Conservation (phyloP, 2,113 vertebrate genomes). For the Uropsilus gracilis region DNA sequence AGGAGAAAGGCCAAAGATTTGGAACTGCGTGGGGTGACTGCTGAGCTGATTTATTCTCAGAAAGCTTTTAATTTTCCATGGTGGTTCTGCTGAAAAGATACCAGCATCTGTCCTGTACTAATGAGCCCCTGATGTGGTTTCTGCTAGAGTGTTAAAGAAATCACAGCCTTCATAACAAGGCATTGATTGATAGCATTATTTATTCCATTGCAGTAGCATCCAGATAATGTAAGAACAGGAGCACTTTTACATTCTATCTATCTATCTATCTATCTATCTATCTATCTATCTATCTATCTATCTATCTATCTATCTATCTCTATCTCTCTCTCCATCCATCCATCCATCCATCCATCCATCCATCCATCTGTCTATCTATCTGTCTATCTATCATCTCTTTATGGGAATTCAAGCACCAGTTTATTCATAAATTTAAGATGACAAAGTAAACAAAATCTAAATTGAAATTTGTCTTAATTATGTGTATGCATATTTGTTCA, state of each 20-base stretch:
- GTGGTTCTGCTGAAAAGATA: neutral
- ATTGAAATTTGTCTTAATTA: conserved; percentile 8
- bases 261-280: no score
- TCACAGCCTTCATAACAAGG: neutral
- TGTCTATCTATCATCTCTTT: no score
- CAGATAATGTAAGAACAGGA: neutral
- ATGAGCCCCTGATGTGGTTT: neutral
- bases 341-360: no score
- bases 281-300: no score
- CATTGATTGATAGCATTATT: conserved; percentile 3
- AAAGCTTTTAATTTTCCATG: neutral
- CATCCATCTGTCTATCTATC: no score
- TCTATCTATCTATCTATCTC: no score
- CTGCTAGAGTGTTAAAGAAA: conserved; percentile 24
- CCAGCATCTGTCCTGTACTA: conserved; percentile 10
- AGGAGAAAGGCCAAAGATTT: neutral
- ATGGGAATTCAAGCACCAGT: neutral
- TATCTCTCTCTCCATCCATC: no score
- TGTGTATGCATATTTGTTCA: neutral
- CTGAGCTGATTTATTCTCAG: conserved; percentile 18
- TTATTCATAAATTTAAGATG: conserved; percentile 30
- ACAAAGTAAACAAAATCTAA: conserved; percentile 21
- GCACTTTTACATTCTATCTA: no score
- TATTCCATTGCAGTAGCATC: neutral
- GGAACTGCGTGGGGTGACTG: neutral